Evolutionary conservation across 2,113 vertebrate species (phyloP).

Genomic region (Montifringilla adamsi): DNA sequence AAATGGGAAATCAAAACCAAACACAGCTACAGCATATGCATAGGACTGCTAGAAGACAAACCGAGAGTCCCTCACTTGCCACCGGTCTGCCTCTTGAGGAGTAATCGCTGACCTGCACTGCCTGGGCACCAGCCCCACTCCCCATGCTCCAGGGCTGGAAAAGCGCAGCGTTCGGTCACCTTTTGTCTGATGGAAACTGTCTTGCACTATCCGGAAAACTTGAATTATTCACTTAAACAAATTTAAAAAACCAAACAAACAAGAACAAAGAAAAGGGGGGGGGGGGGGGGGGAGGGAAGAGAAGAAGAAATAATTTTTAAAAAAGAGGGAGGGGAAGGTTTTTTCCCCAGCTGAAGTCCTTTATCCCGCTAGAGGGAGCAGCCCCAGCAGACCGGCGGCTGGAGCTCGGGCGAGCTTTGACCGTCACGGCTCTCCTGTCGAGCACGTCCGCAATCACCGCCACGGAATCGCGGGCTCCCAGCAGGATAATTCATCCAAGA

Average conservation of each 20-base stretch:
- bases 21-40: background rate
- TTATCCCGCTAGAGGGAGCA: constrained; percentile 70
- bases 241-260: background rate
- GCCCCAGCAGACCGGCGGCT: constrained; percentile 14
- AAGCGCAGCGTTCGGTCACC: background rate
- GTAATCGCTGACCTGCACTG: background rate
- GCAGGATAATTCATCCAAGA: constrained; percentile 16
- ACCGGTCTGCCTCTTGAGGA: background rate
- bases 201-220: constrained; percentile 65
- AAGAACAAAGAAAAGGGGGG: too few relatives aligned
- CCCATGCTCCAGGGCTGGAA: background rate
- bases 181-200: background rate
- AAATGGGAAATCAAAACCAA: constrained; percentile 22
- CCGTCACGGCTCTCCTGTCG: background rate
- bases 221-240: constrained; percentile 27
- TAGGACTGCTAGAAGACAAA: background rate
- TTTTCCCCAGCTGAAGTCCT: background rate
- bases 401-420: background rate
- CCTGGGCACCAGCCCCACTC: background rate
- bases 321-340: fast-evolving
- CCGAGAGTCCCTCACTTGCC: background rate
- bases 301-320: background rate
- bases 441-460: background rate
- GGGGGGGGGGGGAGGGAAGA: too few relatives aligned
- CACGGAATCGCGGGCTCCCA: background rate